Evolutionary conservation across 2,888 invertebrate species (phyloP).

Genomic region (Meiosimyza platycephala): DNA sequence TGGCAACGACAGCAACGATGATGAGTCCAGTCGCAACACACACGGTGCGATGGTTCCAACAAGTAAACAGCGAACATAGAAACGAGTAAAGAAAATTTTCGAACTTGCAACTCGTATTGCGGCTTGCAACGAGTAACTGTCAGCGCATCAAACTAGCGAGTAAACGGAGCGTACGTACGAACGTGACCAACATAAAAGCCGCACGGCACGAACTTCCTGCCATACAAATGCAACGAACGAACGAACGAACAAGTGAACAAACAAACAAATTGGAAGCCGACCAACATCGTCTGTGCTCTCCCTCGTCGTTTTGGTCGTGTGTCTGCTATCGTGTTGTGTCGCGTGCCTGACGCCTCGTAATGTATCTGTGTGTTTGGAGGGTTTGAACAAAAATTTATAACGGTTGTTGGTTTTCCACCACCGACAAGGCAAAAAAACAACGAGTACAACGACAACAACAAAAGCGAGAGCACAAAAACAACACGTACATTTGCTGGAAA

Average conservation of each 20-base stretch:
- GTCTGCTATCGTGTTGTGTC: not conserved
- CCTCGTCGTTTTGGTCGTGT: constrained; percentile 3
- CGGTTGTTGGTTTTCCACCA: constrained; percentile 31
- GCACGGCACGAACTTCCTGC: not conserved
- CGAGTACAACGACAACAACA: constrained; percentile 13
- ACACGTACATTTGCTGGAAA: constrained; percentile 17
- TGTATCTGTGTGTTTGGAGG: constrained; percentile 14
- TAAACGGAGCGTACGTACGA: constrained; percentile 9
- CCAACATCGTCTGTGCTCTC: constrained; percentile 9
- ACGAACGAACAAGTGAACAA: constrained; percentile 33
- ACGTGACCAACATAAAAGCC: constrained; percentile 6
- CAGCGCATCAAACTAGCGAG: constrained; percentile 5
- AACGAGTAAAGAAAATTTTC: not conserved
- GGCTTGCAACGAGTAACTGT: constrained; percentile 8
- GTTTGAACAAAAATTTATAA: constrained; percentile 29
- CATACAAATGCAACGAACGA: constrained; percentile 22
- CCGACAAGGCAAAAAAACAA: constrained; percentile 10
- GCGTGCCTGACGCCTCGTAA: not conserved
- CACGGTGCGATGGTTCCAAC: constrained; percentile 38
- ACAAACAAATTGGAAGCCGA: constrained; percentile 4
- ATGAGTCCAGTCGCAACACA: constrained; percentile 18
- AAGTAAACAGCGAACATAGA: constrained; percentile 28
- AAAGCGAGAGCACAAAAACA: not conserved
- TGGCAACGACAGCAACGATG: constrained; percentile 21
- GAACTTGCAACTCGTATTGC: not conserved